A percentile compares a stretch with the other conserved stretches of the same genome.
Evolutionary conservation across 2,113 vertebrate genomes (phyloP).

Genomic region (Melanotaenia duboulayi): DNA sequence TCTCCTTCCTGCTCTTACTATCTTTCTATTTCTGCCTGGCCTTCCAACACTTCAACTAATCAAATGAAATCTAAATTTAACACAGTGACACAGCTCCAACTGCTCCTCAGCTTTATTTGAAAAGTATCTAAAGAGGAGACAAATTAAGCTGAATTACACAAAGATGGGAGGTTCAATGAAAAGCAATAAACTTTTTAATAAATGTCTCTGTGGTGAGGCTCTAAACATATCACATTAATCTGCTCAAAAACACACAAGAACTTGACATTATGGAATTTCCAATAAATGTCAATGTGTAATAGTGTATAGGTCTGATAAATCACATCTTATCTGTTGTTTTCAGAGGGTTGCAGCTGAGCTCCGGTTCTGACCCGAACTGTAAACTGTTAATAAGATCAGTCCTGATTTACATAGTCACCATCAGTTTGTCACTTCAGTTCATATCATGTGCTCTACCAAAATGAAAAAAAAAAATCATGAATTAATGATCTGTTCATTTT

Average conservation of each 20-base stretch:
- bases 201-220: constrained; percentile 17
- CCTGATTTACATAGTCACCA: too few relatives aligned
- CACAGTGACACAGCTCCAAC: constrained; percentile 43
- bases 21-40: constrained; percentile 58
- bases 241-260: constrained; percentile 11
- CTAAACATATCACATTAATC: constrained; percentile 34
- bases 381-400: too few relatives aligned
- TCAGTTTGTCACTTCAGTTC: too few relatives aligned
- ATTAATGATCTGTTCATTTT: too few relatives aligned
- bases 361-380: not conserved
- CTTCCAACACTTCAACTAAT: constrained; percentile 39
- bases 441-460: too few relatives aligned
- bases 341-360: not conserved
- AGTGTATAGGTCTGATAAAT: constrained; percentile 11
- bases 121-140: constrained; percentile 44
- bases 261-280: not conserved
- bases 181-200: constrained; percentile 64
- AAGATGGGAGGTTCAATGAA: constrained; percentile 58
- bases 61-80: constrained; percentile 65
- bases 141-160: constrained; percentile 37
- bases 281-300: constrained; percentile 20
- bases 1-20: constrained; percentile 42
- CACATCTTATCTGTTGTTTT: not conserved
- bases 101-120: constrained; percentile 36
- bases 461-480: too few relatives aligned